Percentiles rank a stretch among this genome's conserved stretches.
These are phyloP conservation scores for Microctenopoma stevenorrisi DNA, from an alignment of 2,797 vertebrate genomes.

Conservation along the genomic window DNA sequence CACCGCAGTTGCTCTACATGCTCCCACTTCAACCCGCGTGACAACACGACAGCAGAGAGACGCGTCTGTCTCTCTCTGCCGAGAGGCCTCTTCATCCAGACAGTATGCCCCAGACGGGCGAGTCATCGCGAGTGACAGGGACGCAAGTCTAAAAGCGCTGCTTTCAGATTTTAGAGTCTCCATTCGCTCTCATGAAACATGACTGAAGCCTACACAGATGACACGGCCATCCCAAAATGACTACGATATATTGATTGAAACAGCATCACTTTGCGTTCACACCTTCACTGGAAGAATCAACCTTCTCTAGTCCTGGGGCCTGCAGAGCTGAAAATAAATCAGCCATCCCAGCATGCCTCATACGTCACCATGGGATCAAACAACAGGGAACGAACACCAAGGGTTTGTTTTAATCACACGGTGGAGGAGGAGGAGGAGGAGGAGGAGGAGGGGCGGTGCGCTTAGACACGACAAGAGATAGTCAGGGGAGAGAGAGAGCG, in stretches of 20 bases:
- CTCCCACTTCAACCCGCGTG: conserved; percentile 12
- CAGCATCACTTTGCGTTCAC: conserved; percentile 29
- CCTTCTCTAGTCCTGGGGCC: conserved; percentile 34
- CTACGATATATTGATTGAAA: conserved; percentile 1
- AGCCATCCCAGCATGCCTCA: conserved; percentile 53
- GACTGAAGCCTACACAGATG: too few relatives aligned
- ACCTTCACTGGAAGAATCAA: conserved; percentile 27
- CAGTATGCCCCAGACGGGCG: conserved; percentile 14
- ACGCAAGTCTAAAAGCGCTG: neutral
- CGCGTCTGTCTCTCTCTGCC: conserved; percentile 3
- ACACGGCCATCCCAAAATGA: too few relatives aligned
- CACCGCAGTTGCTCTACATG: neutral
- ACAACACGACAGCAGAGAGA: conserved; percentile 12
- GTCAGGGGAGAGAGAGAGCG: neutral
- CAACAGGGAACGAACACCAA: conserved; percentile 32
- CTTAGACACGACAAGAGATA: conserved; percentile 16
- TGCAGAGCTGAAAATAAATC: conserved; percentile 44
- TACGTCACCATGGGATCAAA: conserved; percentile 58
- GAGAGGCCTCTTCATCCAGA: conserved; percentile 13
- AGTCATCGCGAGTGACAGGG: conserved; percentile 7
- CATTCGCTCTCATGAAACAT: neutral
- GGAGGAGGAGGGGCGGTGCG: neutral
- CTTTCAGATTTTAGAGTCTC: neutral
- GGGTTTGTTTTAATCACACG: conserved; percentile 59
- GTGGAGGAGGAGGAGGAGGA: conserved; percentile 10